phyloP scores from a whole-genome alignment of 2,797 vertebrate species.

The Tenualosa thibaudeaui region DNA sequence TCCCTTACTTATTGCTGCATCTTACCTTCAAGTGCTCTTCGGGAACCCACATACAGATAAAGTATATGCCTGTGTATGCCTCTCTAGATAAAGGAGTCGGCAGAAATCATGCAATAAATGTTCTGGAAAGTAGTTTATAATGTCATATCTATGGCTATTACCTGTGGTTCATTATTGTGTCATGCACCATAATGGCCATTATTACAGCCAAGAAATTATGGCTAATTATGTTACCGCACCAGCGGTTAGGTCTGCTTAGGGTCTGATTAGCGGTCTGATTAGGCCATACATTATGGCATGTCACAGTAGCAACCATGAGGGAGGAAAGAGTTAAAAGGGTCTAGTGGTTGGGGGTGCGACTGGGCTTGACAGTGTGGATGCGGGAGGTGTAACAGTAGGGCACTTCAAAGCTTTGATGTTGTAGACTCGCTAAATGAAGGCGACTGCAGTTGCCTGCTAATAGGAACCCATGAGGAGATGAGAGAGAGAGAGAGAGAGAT shows the following conservation, averaged over 20 bases:
- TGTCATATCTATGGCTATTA: too few relatives aligned
- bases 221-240: too few relatives aligned
- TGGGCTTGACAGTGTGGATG: constrained; percentile 43
- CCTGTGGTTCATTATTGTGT: not conserved
- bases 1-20: not conserved
- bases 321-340: constrained; percentile 52
- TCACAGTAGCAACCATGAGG: not conserved
- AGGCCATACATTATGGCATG: not conserved
- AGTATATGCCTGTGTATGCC: not conserved
- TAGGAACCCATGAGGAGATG: constrained; percentile 77
- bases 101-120: not conserved
- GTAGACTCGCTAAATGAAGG: constrained; percentile 76
- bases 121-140: not conserved
- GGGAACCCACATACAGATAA: not conserved
- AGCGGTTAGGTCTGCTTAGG: too few relatives aligned
- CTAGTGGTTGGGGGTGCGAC: constrained; percentile 35
- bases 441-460: constrained; percentile 78
- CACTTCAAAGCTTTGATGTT: constrained; percentile 80
- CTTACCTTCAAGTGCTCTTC: not conserved
- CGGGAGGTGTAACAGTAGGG: constrained; percentile 48
- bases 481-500: constrained; percentile 59
- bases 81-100: not conserved
- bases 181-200: not conserved
- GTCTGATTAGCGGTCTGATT: too few relatives aligned
- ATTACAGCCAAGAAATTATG: not conserved